phyloP scores from a whole-genome alignment of 53 echinoderm and acorn worm species.

The Antedon mediterranea region DNA sequence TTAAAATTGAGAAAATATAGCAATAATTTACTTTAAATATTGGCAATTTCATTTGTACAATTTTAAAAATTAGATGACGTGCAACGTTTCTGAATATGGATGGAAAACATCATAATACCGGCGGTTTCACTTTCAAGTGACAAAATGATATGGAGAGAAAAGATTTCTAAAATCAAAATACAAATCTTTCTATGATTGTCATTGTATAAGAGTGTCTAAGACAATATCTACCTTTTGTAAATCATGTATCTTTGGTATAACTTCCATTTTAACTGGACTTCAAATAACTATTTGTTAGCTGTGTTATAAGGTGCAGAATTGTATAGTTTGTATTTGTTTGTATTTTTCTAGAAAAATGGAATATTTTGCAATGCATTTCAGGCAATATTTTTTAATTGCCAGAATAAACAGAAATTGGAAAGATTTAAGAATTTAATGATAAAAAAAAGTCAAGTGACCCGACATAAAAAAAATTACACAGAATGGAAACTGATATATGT shows the following conservation, averaged over 20 bases:
- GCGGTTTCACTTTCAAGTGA: not conserved
- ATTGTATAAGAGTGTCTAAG: not conserved
- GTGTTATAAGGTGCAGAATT: not conserved
- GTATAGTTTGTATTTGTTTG: slow-evolving; percentile 1
- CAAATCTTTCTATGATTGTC: not conserved
- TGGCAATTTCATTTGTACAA: too few relatives aligned
- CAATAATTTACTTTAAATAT: too few relatives aligned
- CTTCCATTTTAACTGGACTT: not conserved
- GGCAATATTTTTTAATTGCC: not conserved
- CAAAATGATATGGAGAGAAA: not conserved
- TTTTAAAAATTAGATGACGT: too few relatives aligned
- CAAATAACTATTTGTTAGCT: not conserved
- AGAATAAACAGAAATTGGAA: too few relatives aligned
- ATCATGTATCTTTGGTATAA: not conserved
- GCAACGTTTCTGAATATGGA: too few relatives aligned
- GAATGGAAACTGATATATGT: not conserved
- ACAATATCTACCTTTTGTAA: not conserved
- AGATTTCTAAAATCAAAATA: not conserved
- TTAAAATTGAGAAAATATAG: too few relatives aligned
- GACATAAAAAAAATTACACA: too few relatives aligned
- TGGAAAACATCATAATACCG: too few relatives aligned
- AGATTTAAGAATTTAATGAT: too few relatives aligned
- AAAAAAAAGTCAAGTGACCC: too few relatives aligned
- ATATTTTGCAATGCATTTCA: not conserved
- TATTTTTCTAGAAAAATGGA: not conserved